Conservation (phyloP, 2,797 vertebrate genomes). For the Leptodactylus fallax region DNA sequence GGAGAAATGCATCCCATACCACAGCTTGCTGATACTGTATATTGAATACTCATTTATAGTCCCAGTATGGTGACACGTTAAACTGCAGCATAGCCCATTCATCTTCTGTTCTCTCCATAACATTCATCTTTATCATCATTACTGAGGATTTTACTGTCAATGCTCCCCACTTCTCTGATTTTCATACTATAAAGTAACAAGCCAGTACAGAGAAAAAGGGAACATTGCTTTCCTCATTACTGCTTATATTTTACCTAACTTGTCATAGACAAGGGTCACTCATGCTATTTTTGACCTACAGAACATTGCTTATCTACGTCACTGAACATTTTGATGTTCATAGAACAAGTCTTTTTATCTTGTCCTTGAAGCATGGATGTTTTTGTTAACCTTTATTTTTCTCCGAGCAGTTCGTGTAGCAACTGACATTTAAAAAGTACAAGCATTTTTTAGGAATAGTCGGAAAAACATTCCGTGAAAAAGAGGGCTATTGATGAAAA, state of each 20-base stretch:
- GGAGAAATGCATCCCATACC: constrained; percentile 4
- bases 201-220: not conserved
- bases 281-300: constrained; percentile 7
- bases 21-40: constrained; percentile 12
- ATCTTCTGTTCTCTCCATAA: not conserved
- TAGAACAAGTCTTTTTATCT: constrained; percentile 21
- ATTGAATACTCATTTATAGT: constrained; percentile 25
- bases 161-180: not conserved
- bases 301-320: constrained; percentile 8
- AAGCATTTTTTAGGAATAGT: not conserved
- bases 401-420: constrained; percentile 17
- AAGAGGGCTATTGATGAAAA: not conserved
- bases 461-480: not conserved
- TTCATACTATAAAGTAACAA: not conserved
- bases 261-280: constrained; percentile 5
- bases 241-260: not conserved
- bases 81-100: not conserved
- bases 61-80: not conserved
- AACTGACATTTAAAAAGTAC: constrained; percentile 24
- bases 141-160: not conserved
- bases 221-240: not conserved
- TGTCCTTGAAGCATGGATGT: not conserved
- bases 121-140: constrained; percentile 29
- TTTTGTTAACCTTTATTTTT: constrained; percentile 29
- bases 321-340: constrained; percentile 27